phyloP scores from a whole-genome alignment of 2,888 invertebrate genomes.

The Pandemis heparana region DNA sequence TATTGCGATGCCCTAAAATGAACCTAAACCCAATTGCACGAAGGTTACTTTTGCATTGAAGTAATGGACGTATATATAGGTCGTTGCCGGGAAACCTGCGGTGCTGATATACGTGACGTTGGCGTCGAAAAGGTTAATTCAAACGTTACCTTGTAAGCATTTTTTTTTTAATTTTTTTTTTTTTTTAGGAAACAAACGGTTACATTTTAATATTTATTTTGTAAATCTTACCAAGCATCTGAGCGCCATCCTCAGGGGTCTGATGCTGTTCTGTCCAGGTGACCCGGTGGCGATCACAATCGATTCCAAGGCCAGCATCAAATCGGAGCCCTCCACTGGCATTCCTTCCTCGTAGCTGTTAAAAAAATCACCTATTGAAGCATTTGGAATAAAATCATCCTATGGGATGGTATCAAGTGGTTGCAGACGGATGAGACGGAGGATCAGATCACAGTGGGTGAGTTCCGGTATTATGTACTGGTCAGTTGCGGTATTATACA shows the following conservation, averaged over 20 bases:
- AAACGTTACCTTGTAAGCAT: too few species aligned
- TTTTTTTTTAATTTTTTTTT: too few species aligned
- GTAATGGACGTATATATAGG: too few species aligned
- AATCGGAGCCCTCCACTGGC: slow-evolving; percentile 87
- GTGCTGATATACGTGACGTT: too few species aligned
- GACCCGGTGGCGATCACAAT: slow-evolving; percentile 84
- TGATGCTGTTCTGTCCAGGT: slow-evolving; percentile 73
- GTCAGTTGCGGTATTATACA: too few species aligned
- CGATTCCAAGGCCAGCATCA: slow-evolving; percentile 89
- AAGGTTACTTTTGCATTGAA: too few species aligned
- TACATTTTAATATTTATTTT: neutral
- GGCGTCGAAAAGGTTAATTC: too few species aligned
- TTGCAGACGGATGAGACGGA: too few species aligned
- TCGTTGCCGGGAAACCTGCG: too few species aligned
- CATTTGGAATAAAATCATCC: neutral
- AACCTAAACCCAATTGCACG: too few species aligned
- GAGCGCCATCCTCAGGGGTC: slow-evolving; percentile 88
- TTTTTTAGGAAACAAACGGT: too few species aligned
- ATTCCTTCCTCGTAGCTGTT: slow-evolving; percentile 88
- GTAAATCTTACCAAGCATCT: slow-evolving; percentile 88
- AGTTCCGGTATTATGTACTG: neutral
- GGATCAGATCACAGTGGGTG: slow-evolving; percentile 52
- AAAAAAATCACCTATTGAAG: slow-evolving; percentile 3
- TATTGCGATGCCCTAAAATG: too few species aligned
- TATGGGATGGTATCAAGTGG: neutral